Conservation (phyloP, 2,888 invertebrate species). For the Platycnemis pennipes region DNA sequence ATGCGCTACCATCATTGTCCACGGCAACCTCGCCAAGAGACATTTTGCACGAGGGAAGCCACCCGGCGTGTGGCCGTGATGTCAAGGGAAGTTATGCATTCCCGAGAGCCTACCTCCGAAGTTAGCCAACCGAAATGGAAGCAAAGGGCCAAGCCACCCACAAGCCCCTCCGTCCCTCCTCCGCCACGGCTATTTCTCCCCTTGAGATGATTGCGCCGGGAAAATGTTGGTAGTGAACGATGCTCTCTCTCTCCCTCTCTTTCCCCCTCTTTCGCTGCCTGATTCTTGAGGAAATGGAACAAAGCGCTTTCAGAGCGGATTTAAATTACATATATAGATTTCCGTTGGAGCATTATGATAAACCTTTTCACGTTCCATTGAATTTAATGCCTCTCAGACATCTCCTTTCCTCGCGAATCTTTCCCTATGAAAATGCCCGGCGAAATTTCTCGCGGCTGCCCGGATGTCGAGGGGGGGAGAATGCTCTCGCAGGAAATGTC, state of each 20-base stretch:
- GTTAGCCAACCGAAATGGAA: background rate
- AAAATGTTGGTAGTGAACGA: background rate
- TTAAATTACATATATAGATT: background rate
- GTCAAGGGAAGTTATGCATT: background rate
- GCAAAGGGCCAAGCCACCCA: background rate
- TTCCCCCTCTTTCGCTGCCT: background rate
- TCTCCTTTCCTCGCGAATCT: background rate
- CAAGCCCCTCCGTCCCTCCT: background rate
- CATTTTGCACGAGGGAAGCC: background rate
- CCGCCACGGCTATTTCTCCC: background rate
- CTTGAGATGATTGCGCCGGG: background rate
- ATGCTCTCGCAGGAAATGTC: constrained; percentile 29
- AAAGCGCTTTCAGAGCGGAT: background rate
- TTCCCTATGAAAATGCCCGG: background rate
- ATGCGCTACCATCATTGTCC: background rate
- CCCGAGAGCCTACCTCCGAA: background rate
- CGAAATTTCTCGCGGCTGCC: background rate
- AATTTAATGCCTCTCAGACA: background rate
- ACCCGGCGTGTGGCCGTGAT: background rate
- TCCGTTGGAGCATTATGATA: background rate
- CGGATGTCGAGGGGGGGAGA: background rate
- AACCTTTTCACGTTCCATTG: background rate
- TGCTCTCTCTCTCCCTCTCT: background rate
- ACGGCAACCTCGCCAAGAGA: background rate
- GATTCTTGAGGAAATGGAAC: background rate